These are phyloP conservation scores for Torymus auratus DNA, from an alignment of 2,888 invertebrate genomes.

Conservation along the genomic window DNA sequence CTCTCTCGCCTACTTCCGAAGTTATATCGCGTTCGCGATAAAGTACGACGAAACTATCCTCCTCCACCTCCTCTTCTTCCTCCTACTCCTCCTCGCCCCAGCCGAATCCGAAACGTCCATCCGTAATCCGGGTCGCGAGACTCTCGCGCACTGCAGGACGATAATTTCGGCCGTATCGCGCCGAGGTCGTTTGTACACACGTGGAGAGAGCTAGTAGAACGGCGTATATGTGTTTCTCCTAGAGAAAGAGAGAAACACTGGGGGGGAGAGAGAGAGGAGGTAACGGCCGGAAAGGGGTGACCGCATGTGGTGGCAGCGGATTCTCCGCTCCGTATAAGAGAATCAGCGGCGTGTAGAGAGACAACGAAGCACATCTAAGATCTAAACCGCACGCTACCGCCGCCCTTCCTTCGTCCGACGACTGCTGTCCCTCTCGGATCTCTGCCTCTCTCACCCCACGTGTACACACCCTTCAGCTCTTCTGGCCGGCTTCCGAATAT, in stretches of 20 bases:
- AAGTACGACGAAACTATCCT: conserved; percentile 60
- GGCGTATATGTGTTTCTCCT: too few relatives aligned
- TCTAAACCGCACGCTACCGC: conserved; percentile 37
- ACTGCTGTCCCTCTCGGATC: too few relatives aligned
- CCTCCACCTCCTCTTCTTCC: neutral
- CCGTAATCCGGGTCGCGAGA: conserved; percentile 59
- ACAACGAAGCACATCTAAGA: conserved; percentile 40
- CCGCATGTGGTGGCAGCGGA: neutral
- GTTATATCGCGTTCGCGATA: conserved; percentile 61
- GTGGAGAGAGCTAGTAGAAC: neutral
- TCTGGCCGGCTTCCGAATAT: conserved; percentile 56
- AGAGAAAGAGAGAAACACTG: conserved; percentile 1
- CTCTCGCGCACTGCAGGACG: conserved; percentile 32
- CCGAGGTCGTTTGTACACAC: conserved; percentile 31
- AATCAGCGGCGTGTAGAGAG: conserved; percentile 40
- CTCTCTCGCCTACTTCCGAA: conserved; percentile 53
- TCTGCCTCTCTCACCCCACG: too few relatives aligned
- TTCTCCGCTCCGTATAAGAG: neutral
- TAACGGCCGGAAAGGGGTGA: neutral
- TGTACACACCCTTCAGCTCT: conserved; percentile 26
- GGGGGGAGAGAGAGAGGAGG: neutral
- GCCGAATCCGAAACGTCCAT: conserved; percentile 57
- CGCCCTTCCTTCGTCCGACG: neutral
- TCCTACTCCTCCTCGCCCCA: neutral
- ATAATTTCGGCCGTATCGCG: conserved; percentile 57